Evolutionary conservation across 2,888 invertebrate species (phyloP).

Genomic region (Lasioglossum vierecki): DNA sequence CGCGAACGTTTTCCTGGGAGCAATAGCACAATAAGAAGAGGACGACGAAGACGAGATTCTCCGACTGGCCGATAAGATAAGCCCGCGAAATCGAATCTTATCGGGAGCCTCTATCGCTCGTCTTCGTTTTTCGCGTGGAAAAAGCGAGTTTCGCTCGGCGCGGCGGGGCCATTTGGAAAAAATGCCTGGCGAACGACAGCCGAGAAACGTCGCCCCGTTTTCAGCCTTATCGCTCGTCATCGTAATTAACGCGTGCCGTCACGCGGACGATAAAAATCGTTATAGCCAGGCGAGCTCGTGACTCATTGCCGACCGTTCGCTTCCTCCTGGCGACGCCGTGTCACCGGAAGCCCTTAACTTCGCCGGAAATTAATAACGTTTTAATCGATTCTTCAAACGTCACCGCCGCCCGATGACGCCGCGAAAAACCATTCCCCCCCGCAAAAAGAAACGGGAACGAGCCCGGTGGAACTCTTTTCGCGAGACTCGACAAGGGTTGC

Average conservation of each 20-base stretch:
- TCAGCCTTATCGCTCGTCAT: conserved; percentile 59
- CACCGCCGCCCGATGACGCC: not conserved
- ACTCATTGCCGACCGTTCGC: conserved; percentile 58
- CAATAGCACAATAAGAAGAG: not conserved
- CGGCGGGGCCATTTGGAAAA: not conserved
- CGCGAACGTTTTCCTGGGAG: conserved; percentile 13
- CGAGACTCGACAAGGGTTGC: not conserved
- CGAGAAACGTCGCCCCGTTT: conserved; percentile 32
- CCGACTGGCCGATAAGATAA: conserved; percentile 58
- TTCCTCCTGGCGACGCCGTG: conserved; percentile 63
- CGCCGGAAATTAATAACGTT: conserved; percentile 59
- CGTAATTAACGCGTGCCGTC: conserved; percentile 72
- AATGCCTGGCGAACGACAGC: conserved; percentile 40
- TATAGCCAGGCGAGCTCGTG: conserved; percentile 41
- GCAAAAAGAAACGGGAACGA: not conserved
- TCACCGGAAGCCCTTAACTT: conserved; percentile 57
- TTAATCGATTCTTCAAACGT: conserved; percentile 48
- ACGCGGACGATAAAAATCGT: conserved; percentile 66
- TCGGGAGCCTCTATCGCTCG: conserved; percentile 54
- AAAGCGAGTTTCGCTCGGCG: not conserved
- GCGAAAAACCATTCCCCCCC: not conserved
- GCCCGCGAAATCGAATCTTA: conserved; percentile 64
- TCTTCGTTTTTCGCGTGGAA: conserved; percentile 32
- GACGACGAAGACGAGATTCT: not conserved
- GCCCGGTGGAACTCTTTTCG: not conserved